Percentiles rank a stretch among this genome's conserved stretches.
Evolutionary conservation across 2,113 vertebrate genomes (phyloP).

Genomic region (Phrynocephalus versicolor): DNA sequence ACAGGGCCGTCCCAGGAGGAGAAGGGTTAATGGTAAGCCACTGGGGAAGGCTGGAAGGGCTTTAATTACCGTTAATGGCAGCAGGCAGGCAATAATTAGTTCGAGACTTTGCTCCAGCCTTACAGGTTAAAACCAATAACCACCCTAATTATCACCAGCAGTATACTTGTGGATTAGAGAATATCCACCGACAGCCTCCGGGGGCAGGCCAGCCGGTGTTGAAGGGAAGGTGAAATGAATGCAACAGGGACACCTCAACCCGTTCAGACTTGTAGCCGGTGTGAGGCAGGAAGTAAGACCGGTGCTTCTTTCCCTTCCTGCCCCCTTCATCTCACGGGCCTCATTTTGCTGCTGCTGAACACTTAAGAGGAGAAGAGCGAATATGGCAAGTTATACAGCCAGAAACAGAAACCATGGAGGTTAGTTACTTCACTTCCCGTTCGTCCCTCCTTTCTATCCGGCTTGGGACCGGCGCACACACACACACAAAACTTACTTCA

Average conservation of each 20-base stretch:
- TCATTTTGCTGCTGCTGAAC: background rate
- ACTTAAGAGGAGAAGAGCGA: too few species aligned
- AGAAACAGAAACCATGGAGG: too few species aligned
- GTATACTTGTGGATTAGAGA: too few species aligned
- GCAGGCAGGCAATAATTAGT: background rate
- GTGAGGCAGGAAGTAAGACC: background rate
- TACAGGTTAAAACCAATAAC: background rate
- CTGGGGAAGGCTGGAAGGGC: background rate
- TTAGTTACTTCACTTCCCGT: too few species aligned
- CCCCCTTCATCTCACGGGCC: background rate
- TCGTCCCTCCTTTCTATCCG: too few species aligned
- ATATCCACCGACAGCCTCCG: background rate
- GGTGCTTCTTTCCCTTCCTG: background rate
- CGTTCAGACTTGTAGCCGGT: background rate
- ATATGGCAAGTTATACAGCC: too few species aligned
- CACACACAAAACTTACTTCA: background rate
- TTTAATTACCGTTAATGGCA: background rate
- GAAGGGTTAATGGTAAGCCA: background rate
- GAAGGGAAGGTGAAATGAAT: background rate
- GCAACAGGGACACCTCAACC: background rate
- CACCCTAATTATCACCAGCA: constrained; percentile 1
- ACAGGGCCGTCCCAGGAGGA: background rate
- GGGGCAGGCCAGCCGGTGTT: background rate
- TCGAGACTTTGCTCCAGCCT: background rate
- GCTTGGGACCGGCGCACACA: too few species aligned